Evolutionary conservation across 2,797 vertebrate species (phyloP), one percentile per base, ranked within the genome.

Genomic region (Nyctalus aviator): DNA sequence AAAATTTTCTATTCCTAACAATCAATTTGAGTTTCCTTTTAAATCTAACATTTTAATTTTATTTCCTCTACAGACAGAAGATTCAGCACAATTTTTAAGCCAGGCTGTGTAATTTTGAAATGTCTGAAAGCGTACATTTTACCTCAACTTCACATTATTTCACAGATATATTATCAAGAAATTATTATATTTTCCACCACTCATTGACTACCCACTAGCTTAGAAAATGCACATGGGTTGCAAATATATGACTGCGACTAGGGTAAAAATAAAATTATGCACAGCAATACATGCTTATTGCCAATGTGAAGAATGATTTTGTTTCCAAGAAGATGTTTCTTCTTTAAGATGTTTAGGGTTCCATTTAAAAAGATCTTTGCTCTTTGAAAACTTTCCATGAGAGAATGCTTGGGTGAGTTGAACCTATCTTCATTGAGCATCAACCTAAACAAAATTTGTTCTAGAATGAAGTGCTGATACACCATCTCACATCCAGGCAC

Each of bases 41-140:
- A 86, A 94, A 95, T 92, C 23, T 95, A 96, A 83, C 84, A 85
- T 82, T 93, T 96, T 92, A 95, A 94, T 97, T 96, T 93, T 77
- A 93, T 95, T 93, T 94, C 77, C 35, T 94, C n/a, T 62, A 46
- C 21, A 69, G 69, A 50, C 44, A 78, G 30, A 77, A 5, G 37
- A 75, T 75, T 95, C 50, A 86, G 76, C 44, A 83, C 35, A 50
- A 11, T 89, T 95, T 95, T 93, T 59, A 95, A 93, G n/a, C 21
- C 32, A 91, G 44, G 15, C 10, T 79, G 20, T 89, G 25, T 78
- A 83, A 87, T 94, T 93, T 87, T 55, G 90, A 94, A 87, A 86
- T 88, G 37, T 78, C n/a, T 93, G 85, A 78, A 93, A 84, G 20
- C 30, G 90, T 76, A 23, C 30, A 83, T 95, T 96, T 92, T 85